Conservation (phyloP, 2,113 vertebrate species). For the Podocnemis expansa region DNA sequence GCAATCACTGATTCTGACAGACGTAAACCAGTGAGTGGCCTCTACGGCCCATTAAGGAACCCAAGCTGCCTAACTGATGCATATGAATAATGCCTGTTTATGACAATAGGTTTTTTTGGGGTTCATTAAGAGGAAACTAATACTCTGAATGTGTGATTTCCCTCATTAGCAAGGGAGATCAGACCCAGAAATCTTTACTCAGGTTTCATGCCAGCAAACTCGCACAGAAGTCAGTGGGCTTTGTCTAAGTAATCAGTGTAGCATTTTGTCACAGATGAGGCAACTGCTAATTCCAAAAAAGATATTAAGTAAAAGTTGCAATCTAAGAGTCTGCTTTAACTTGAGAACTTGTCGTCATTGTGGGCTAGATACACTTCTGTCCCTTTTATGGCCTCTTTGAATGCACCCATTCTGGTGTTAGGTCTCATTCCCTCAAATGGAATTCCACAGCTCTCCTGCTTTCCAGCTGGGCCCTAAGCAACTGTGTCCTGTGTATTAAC, state of each 20-base stretch:
- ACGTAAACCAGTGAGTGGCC: background rate
- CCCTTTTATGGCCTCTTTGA: background rate
- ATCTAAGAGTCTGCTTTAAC: background rate
- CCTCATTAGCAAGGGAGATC: background rate
- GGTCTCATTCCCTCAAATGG: background rate
- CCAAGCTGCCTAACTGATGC: background rate
- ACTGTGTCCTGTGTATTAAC: background rate
- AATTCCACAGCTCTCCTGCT: background rate
- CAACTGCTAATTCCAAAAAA: background rate
- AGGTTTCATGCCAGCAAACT: background rate
- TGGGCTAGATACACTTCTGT: background rate
- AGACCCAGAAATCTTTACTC: background rate
- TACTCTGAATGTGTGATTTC: background rate
- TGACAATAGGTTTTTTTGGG: background rate
- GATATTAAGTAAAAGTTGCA: background rate
- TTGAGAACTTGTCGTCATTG: background rate
- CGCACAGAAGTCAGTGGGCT: conserved; percentile 29
- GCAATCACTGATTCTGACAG: conserved; percentile 38
- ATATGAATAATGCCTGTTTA: background rate
- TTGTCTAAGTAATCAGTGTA: conserved; percentile 7
- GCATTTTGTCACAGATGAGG: conserved; percentile 23
- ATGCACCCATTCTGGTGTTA: no score
- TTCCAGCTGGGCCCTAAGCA: background rate
- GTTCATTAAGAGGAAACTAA: background rate
- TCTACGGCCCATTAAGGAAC: background rate